These are phyloP conservation scores for Orchesella cincta DNA, from an alignment of 1,140 invertebrate genomes.

Conservation along the genomic window DNA sequence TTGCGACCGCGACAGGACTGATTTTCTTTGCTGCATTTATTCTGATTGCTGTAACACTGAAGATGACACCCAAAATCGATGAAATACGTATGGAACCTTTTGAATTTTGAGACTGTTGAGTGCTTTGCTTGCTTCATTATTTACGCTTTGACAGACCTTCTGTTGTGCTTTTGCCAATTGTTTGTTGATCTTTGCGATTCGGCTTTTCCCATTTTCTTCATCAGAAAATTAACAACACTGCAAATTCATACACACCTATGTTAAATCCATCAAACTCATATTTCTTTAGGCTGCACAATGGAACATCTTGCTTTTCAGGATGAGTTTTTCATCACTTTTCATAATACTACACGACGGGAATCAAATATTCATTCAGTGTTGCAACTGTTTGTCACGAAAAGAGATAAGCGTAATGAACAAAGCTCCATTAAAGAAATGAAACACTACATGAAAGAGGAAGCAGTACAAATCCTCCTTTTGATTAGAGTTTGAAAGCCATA, in stretches of 20 bases:
- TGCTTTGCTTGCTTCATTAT: neutral
- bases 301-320: too few relatives aligned
- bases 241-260: neutral
- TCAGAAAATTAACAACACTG: neutral
- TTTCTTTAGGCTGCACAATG: too few relatives aligned
- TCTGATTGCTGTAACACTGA: conserved; percentile 80
- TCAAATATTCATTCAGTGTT: neutral
- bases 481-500: too few relatives aligned
- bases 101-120: neutral
- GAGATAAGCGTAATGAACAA: too few relatives aligned
- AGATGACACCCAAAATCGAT: conserved; percentile 88
- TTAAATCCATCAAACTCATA: neutral
- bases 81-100: conserved; percentile 77
- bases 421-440: too few relatives aligned
- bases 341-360: neutral
- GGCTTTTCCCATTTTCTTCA: conserved; percentile 1
- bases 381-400: neutral
- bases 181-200: neutral
- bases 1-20: conserved; percentile 43
- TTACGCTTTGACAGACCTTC: neutral
- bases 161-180: conserved; percentile 8
- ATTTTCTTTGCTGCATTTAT: conserved; percentile 55
- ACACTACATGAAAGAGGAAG: too few relatives aligned
- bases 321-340: neutral
- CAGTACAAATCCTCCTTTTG: too few relatives aligned